Percentiles rank a stretch among this genome's conserved stretches.
phyloP scores from a whole-genome alignment of 2,797 vertebrate genomes.

The Helostoma temminkii region DNA sequence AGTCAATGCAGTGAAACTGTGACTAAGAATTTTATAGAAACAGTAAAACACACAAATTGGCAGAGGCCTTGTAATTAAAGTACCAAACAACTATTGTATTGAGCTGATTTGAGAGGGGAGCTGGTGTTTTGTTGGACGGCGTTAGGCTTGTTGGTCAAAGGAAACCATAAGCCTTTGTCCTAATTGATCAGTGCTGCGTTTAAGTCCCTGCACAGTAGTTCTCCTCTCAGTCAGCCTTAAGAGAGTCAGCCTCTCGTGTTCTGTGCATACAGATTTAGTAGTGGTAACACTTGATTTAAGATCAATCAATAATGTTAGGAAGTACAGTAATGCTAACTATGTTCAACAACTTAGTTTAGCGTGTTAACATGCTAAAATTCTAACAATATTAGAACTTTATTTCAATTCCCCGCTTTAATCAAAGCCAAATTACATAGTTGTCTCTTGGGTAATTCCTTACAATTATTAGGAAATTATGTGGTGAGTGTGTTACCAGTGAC shows the following conservation, averaged over 20 bases:
- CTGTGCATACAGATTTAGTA: not conserved
- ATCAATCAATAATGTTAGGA: too few relatives aligned
- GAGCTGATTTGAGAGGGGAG: constrained; percentile 26
- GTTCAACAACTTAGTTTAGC: not conserved
- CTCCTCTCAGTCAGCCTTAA: constrained; percentile 33
- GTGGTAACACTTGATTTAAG: constrained; percentile 8
- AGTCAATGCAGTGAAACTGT: constrained; percentile 14
- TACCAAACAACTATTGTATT: constrained; percentile 24
- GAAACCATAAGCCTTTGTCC: constrained; percentile 62
- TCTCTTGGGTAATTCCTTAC: not conserved
- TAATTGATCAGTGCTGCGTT: constrained; percentile 63
- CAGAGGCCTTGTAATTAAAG: constrained; percentile 17
- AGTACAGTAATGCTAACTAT: not conserved
- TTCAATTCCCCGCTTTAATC: not conserved
- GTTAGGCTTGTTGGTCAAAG: constrained; percentile 53
- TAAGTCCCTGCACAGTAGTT: constrained; percentile 38
- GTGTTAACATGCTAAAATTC: not conserved
- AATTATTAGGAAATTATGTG: not conserved
- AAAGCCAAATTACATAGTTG: not conserved
- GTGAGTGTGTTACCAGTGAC: not conserved
- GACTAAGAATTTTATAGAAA: constrained; percentile 16
- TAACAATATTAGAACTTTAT: not conserved
- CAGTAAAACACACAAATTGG: constrained; percentile 32
- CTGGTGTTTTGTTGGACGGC: constrained; percentile 25
- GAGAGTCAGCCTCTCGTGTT: constrained; percentile 14